These are phyloP conservation scores for Dolichotis patagonum DNA, from an alignment of 2,113 vertebrate genomes.

Conservation along the genomic window DNA sequence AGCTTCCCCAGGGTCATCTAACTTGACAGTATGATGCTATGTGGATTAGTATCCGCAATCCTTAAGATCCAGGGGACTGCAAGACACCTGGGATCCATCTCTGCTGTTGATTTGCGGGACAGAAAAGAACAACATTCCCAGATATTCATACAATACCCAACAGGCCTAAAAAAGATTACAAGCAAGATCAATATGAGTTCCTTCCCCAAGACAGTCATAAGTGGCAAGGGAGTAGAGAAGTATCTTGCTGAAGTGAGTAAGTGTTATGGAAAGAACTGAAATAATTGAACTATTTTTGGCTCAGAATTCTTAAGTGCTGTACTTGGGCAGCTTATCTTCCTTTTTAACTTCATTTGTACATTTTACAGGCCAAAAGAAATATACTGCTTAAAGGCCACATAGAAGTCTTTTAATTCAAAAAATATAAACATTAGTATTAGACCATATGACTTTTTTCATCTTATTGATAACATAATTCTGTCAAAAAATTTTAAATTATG, in stretches of 20 bases:
- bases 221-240: constrained; percentile 7
- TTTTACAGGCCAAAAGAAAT: constrained; percentile 39
- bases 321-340: not conserved
- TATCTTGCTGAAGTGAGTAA: constrained; percentile 62
- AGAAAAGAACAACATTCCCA: constrained; percentile 82
- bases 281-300: constrained; percentile 60
- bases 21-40: constrained; percentile 59
- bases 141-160: constrained; percentile 78
- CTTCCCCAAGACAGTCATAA: constrained; percentile 8
- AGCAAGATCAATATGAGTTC: constrained; percentile 63
- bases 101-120: constrained; percentile 78
- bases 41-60: constrained; percentile 80
- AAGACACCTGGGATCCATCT: constrained; percentile 81
- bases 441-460: not conserved
- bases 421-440: not conserved
- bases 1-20: constrained; percentile 60
- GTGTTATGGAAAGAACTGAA: constrained; percentile 20
- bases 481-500: not conserved
- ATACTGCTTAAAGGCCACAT: constrained; percentile 15
- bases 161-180: constrained; percentile 71
- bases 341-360: not conserved
- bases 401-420: not conserved
- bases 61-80: constrained; percentile 68
- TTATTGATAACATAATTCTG: not conserved
- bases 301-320: constrained; percentile 23